Percentiles rank a stretch among this genome's conserved stretches.
These are phyloP conservation scores for Tapirus indicus DNA, from an alignment of 2,797 vertebrate genomes.

Conservation along the genomic window DNA sequence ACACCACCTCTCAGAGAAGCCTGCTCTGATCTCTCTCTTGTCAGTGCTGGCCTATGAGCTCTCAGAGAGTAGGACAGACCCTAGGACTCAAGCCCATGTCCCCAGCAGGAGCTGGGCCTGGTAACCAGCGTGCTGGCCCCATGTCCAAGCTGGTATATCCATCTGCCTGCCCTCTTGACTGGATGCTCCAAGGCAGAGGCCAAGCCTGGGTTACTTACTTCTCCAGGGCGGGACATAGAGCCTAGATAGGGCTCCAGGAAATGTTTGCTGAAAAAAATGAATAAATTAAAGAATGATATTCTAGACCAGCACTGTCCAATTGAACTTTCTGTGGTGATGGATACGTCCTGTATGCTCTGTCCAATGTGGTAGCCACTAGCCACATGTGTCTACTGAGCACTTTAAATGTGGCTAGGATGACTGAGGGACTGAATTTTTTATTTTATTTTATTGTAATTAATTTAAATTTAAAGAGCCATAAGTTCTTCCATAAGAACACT, in stretches of 20 bases:
- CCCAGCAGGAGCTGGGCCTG: background rate
- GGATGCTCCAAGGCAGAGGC: background rate
- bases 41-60: background rate
- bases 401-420: background rate
- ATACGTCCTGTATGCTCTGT: background rate
- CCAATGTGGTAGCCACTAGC: background rate
- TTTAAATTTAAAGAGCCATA: background rate
- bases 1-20: background rate
- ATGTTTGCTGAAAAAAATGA: background rate
- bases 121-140: background rate
- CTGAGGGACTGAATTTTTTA: background rate
- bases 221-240: background rate
- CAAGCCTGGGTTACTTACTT: background rate
- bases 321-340: background rate
- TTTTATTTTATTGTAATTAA: background rate
- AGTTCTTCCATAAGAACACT: background rate
- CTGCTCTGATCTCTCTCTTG: background rate
- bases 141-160: background rate
- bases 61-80: background rate
- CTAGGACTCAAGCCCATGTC: background rate
- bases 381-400: background rate
- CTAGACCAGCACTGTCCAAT: background rate
- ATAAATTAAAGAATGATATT: background rate
- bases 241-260: background rate
- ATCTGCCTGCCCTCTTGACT: background rate